Base-by-base conservation (phyloP, 2,888 invertebrate species). In the Pterostichus niger region DNA sequence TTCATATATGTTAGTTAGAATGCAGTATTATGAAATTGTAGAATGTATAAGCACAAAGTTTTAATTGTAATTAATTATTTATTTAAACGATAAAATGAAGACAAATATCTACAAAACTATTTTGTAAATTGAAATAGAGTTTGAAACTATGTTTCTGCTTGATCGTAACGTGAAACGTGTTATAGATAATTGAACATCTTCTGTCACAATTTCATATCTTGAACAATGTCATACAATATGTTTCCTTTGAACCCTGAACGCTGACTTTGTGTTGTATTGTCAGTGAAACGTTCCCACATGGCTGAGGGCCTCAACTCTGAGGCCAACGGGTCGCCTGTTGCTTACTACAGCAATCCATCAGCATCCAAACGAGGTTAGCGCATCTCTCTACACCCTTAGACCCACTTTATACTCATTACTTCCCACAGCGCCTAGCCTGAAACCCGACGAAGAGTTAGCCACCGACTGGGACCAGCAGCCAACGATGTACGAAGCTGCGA, bases 291-390 rank as follows among this genome's bases (percentile, higher is more conserved):
- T 80, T 88, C 88, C 54, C 89, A 88, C 76, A 84, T 86, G 11
- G 85, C 84, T 40, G 81, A 86, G 44, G 54, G 40, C 61, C 52
- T 82, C 33, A 82, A 85, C 11, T 86, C 86, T 33, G 88, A 88
- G 84, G 87, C 88, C 84, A 86, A 86, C 56, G 86, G 86, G 75
- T 86, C 87, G 52, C 80, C 86, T 33, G 85, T 87, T 54, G 86
- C 87, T 15, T 89, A 88, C 85, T 89, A 86, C 85, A 87, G 85
- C 84, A 89, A 88, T 85, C 89, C 89, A 13, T 88, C 89, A 33
- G 89, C 90, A 17, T 89, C 88, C 49, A 90, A 90, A 86, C 87
- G 90, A 87, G 89, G 90, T 90, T 86, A 86, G 86, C 83, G 52
- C 61, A 15, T 52, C 56, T 15, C 31, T 59, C 61, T 46, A 11